phyloP scores from a whole-genome alignment of 1,140 invertebrate species.

The Metaphire vulgaris region DNA sequence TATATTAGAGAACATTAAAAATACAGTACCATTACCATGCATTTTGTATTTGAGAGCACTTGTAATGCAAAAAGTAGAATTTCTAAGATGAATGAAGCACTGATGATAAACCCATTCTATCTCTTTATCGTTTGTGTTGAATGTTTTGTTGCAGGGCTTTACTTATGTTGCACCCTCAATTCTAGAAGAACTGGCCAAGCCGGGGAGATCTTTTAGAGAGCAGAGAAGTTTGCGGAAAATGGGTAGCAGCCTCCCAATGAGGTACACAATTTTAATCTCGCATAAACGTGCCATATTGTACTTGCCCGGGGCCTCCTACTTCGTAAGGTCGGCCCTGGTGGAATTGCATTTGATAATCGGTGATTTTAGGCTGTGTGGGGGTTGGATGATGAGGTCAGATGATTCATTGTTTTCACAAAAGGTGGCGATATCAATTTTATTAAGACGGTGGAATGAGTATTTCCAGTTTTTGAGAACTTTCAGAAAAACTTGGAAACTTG shows the following conservation, averaged over 20 bases:
- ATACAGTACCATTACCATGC: neutral
- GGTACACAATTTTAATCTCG: neutral
- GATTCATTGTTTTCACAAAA: no score
- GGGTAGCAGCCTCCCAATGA: neutral
- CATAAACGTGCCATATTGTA: neutral
- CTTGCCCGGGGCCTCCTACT: neutral
- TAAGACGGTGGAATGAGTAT: no score
- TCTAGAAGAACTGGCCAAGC: constrained; percentile 77
- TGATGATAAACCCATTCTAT: neutral
- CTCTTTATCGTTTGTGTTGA: neutral
- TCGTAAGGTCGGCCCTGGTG: no score
- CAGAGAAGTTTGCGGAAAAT: constrained; percentile 35
- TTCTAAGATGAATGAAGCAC: no score
- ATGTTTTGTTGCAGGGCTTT: constrained; percentile 69
- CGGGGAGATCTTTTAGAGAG: constrained; percentile 46
- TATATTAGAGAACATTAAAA: neutral
- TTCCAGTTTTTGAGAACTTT: no score
- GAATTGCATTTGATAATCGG: neutral
- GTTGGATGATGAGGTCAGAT: no score
- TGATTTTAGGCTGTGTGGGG: no score
- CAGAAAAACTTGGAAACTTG: no score
- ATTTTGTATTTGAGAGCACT: no score
- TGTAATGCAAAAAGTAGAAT: no score
- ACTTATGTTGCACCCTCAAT: constrained; percentile 96
- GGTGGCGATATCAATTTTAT: no score